Conservation (phyloP, 2,797 vertebrate species). For the Otus scops region DNA sequence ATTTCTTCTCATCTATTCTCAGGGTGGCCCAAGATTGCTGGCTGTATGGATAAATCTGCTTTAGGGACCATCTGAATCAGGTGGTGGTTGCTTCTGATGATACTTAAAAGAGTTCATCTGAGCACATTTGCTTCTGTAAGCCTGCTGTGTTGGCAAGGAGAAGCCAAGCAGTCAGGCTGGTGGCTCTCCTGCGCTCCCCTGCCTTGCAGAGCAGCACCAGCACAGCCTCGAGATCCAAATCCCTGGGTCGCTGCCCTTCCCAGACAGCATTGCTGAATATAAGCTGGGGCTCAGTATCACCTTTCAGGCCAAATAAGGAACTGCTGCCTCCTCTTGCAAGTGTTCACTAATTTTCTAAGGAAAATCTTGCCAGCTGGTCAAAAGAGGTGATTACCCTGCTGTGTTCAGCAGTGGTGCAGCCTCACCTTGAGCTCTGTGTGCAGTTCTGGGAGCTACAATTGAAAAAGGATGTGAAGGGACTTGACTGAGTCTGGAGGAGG, state of each 20-base stretch:
- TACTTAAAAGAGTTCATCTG: background rate
- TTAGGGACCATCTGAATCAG: background rate
- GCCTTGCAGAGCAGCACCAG: background rate
- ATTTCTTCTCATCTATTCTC: background rate
- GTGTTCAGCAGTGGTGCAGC: background rate
- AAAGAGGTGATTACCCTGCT: background rate
- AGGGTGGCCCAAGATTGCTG: background rate
- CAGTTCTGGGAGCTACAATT: background rate
- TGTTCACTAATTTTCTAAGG: too few species aligned
- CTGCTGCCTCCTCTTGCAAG: background rate
- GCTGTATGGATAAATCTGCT: background rate
- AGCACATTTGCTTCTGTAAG: background rate
- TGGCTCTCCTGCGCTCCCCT: background rate
- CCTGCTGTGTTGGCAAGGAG: background rate
- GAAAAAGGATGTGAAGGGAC: background rate
- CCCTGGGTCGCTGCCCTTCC: fast-evolving
- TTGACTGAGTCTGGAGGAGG: background rate
- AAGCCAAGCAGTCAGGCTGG: background rate
- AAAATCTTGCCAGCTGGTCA: background rate
- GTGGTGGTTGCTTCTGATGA: background rate
- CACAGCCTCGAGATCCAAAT: background rate
- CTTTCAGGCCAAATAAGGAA: background rate
- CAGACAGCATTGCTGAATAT: background rate
- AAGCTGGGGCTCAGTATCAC: background rate
- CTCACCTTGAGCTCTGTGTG: background rate